Conservation (phyloP, 2,113 vertebrate genomes). For the Thunnus maccoyii region DNA sequence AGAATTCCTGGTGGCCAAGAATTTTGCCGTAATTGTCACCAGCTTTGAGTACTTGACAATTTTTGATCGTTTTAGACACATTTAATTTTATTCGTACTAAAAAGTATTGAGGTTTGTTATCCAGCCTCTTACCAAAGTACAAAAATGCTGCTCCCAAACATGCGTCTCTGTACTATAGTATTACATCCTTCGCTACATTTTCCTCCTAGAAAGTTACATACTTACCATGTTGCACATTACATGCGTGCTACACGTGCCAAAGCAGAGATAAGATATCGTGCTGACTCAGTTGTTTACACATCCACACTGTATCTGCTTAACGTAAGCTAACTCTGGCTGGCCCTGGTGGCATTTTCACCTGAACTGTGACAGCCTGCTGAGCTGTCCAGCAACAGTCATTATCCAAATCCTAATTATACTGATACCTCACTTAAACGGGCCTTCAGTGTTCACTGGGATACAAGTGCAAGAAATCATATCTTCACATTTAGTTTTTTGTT, state of each 20-base stretch:
- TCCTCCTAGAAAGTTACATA: neutral
- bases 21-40: too few species aligned
- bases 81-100: too few species aligned
- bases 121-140: too few species aligned
- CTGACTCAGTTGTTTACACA: constrained; percentile 5
- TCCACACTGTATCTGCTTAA: neutral
- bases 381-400: neutral
- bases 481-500: too few species aligned
- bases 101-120: too few species aligned
- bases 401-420: constrained; percentile 29
- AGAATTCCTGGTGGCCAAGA: too few species aligned
- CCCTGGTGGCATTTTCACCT: neutral
- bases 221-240: neutral
- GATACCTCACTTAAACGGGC: neutral
- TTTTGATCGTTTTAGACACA: too few species aligned
- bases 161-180: neutral
- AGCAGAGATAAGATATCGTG: neutral
- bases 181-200: neutral
- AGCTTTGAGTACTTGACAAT: too few species aligned
- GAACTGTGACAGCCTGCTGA: neutral
- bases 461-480: neutral
- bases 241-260: neutral
- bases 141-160: neutral
- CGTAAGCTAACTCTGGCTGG: neutral
- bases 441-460: neutral